phyloP scores from a whole-genome alignment of 2,797 vertebrate genomes.

The Zenarchopterus dispar region DNA sequence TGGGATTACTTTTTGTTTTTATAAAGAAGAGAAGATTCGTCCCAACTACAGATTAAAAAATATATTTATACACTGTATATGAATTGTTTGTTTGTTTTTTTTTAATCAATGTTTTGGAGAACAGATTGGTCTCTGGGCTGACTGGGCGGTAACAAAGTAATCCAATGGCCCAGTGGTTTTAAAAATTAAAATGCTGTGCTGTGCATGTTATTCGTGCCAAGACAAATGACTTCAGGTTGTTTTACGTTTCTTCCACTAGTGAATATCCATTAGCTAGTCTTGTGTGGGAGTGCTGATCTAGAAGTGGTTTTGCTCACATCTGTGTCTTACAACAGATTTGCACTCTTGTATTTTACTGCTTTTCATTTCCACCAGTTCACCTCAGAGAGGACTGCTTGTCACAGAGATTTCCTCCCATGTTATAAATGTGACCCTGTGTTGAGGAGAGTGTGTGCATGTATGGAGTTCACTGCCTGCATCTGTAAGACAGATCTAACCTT shows the following conservation, averaged over 20 bases:
- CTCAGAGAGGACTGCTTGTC: conserved; percentile 31
- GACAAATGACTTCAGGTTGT: conserved; percentile 34
- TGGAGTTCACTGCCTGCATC: conserved; percentile 32
- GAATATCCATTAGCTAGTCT: conserved; percentile 40
- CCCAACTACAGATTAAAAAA: conserved; percentile 32
- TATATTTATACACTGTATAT: no score
- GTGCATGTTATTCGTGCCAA: conserved; percentile 56
- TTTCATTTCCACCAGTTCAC: conserved; percentile 29
- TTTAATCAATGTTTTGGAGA: conserved; percentile 32
- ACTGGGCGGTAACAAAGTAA: conserved; percentile 56
- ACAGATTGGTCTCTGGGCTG: conserved; percentile 46
- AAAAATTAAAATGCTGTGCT: conserved; percentile 56
- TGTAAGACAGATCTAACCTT: conserved; percentile 47
- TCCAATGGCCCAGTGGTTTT: conserved; percentile 61
- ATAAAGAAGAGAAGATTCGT: background rate
- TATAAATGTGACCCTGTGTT: conserved; percentile 42
- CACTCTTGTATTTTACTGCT: conserved; percentile 35
- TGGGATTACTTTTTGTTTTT: no score
- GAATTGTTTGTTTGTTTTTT: no score
- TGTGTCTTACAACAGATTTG: conserved; percentile 22
- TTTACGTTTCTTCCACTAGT: conserved; percentile 33
- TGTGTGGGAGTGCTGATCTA: conserved; percentile 46
- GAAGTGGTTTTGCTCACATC: conserved; percentile 49
- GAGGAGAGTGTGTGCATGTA: conserved; percentile 13
- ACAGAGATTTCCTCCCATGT: conserved; percentile 38